A percentile compares a stretch with the other conserved stretches of the same genome.
phyloP scores from a whole-genome alignment of 2,113 vertebrate genomes.

The Camelus bactrianus region DNA sequence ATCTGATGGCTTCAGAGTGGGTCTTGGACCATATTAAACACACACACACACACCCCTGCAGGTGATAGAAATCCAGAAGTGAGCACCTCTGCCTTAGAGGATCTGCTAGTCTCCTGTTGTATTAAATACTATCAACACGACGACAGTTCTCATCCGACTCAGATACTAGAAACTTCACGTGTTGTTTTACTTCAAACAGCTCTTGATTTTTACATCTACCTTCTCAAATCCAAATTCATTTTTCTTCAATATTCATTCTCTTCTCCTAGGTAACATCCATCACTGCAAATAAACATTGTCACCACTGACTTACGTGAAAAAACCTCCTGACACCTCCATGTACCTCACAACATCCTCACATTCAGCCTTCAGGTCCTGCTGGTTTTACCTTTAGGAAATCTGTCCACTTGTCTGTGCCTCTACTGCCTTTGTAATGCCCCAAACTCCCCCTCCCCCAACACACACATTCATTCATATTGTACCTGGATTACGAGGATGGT shows the following conservation, averaged over 20 bases:
- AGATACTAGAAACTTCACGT: background rate
- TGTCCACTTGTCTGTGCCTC: background rate
- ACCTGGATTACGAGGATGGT: no score
- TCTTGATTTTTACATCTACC: background rate
- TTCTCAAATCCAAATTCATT: background rate
- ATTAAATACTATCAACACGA: background rate
- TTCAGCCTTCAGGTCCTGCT: background rate
- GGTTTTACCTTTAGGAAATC: background rate
- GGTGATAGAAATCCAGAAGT: background rate
- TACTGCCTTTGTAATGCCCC: background rate
- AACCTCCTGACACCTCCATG: background rate
- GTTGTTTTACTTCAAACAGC: background rate
- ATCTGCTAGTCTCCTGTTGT: background rate
- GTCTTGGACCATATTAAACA: background rate
- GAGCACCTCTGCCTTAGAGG: background rate
- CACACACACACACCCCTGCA: background rate
- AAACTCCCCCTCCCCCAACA: background rate
- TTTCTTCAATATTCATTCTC: background rate
- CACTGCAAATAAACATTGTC: background rate
- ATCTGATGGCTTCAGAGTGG: background rate
- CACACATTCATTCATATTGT: background rate
- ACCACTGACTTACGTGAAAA: background rate
- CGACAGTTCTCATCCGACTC: background rate
- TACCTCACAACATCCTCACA: background rate
- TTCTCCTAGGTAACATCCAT: background rate